These are phyloP conservation scores for Simalia tracyae DNA, from an alignment of 2,797 vertebrate genomes.

Conservation along the genomic window DNA sequence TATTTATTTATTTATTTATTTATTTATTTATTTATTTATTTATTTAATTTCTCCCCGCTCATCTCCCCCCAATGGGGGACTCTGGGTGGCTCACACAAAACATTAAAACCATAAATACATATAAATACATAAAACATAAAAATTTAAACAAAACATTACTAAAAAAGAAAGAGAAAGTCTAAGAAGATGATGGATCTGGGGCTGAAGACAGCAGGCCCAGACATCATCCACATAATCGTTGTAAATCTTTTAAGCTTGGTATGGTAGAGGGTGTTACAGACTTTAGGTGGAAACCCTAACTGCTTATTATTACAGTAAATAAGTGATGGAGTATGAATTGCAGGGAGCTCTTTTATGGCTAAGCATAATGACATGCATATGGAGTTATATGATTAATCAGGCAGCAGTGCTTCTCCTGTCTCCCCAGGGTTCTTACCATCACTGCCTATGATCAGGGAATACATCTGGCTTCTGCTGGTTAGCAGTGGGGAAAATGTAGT, in stretches of 20 bases:
- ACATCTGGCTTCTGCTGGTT: not conserved
- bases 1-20: too few species aligned
- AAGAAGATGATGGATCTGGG: too few species aligned
- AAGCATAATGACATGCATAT: not conserved
- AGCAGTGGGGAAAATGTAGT: not conserved
- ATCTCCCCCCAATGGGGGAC: too few species aligned
- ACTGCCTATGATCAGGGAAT: not conserved
- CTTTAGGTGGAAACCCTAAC: not conserved
- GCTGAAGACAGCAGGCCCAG: too few species aligned
- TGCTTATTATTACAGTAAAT: not conserved
- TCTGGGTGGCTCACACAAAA: too few species aligned
- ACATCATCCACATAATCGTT: fast-evolving
- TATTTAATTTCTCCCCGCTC: too few species aligned
- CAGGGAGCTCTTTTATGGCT: not conserved
- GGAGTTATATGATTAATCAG: not conserved
- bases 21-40: too few species aligned
- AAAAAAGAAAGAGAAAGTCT: too few species aligned
- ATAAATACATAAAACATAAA: too few species aligned
- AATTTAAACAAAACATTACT: too few species aligned
- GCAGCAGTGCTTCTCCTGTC: not conserved
- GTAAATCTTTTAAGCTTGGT: not conserved
- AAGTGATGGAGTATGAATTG: not conserved
- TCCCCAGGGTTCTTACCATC: not conserved
- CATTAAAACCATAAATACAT: too few species aligned
- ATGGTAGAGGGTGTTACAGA: not conserved